Evolutionary conservation across 2,113 vertebrate species (phyloP).

Genomic region (Rhadina sibilatrix): DNA sequence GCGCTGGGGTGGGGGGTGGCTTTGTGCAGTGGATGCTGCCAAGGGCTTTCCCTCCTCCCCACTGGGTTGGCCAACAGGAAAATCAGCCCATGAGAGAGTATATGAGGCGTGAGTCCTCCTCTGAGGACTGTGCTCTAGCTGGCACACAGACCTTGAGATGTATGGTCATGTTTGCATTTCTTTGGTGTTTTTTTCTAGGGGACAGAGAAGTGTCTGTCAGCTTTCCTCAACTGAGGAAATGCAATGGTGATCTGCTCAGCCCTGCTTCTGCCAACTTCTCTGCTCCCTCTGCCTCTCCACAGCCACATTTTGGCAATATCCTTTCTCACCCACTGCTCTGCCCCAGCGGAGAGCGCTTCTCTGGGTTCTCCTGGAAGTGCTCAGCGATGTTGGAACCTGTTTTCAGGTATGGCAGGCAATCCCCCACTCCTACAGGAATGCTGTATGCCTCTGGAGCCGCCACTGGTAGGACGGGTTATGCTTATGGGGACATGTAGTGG

Average conservation of each 20-base stretch:
- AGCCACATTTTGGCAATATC: not conserved
- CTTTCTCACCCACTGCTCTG: fast-evolving
- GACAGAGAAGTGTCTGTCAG: not conserved
- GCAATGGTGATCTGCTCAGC: not conserved
- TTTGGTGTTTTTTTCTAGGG: not conserved
- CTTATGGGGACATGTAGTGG: not conserved
- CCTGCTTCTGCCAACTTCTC: not conserved
- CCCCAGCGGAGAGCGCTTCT: not conserved
- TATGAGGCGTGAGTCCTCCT: not conserved
- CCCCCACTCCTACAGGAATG: not conserved
- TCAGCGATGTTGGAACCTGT: not conserved
- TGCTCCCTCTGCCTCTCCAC: fast-evolving
- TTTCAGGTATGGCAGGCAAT: not conserved
- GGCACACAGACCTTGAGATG: not conserved
- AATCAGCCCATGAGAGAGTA: not conserved
- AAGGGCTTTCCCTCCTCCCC: not conserved
- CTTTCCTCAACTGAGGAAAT: not conserved
- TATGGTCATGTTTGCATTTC: not conserved
- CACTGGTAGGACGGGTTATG: conserved; percentile 6
- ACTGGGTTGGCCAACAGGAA: not conserved
- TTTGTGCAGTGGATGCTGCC: not conserved
- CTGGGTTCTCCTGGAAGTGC: not conserved
- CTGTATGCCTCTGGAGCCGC: not conserved
- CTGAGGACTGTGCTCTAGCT: fast-evolving
- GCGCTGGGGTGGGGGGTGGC: fast-evolving